These are phyloP conservation scores for Chaunax sp. DNA, from an alignment of 2,797 vertebrate genomes.

Conservation along the genomic window DNA sequence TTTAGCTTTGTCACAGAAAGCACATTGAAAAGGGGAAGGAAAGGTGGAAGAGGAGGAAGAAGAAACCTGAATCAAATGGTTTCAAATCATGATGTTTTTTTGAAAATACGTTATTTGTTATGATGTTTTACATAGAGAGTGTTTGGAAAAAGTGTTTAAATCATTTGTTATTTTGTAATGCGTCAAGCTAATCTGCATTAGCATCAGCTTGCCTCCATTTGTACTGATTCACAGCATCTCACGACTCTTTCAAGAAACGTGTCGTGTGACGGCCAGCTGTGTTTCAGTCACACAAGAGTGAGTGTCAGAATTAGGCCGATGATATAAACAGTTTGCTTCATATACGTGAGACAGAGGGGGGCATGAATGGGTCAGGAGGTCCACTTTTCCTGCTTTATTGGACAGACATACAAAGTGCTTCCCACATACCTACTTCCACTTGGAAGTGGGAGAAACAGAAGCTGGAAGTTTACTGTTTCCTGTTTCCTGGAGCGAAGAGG, in stretches of 20 bases:
- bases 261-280: slow-evolving; percentile 37
- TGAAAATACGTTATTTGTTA: no score
- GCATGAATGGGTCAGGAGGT: slow-evolving; percentile 46
- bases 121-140: no score
- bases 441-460: slow-evolving; percentile 91
- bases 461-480: slow-evolving; percentile 85
- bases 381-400: slow-evolving; percentile 46
- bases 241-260: slow-evolving; percentile 6
- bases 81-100: background rate
- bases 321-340: slow-evolving; percentile 57
- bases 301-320: slow-evolving; percentile 30
- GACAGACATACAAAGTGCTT: slow-evolving; percentile 52
- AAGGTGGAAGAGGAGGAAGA: slow-evolving; percentile 21
- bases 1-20: no score
- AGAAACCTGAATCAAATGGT: background rate
- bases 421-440: slow-evolving; percentile 74
- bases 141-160: background rate
- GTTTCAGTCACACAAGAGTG: slow-evolving; percentile 14
- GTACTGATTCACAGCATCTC: slow-evolving; percentile 15
- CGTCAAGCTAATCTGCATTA: slow-evolving; percentile 7
- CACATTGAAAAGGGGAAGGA: slow-evolving; percentile 10
- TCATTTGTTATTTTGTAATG: background rate
- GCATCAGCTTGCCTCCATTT: background rate
- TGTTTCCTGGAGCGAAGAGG: slow-evolving; percentile 76
- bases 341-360: slow-evolving; percentile 52